Percentiles rank a stretch among this genome's conserved stretches.
These are phyloP conservation scores for Theodoxus fluviatilis DNA, from an alignment of 2,888 invertebrate genomes.

Conservation along the genomic window DNA sequence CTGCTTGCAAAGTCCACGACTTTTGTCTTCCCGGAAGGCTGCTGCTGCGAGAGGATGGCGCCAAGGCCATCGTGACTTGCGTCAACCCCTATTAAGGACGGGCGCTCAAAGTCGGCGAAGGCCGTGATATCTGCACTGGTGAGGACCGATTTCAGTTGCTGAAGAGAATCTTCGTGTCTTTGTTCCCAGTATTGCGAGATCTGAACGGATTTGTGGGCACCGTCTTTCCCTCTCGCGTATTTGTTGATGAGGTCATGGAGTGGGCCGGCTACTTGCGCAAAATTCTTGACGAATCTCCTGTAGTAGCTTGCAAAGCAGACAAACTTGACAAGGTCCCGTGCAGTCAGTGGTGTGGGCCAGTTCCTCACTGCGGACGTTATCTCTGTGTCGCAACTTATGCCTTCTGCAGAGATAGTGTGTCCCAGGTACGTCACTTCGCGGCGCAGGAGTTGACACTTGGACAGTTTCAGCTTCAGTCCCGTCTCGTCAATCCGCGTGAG, in stretches of 20 bases:
- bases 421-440: conserved; percentile 33
- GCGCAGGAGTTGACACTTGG: conserved; percentile 32
- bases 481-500: conserved; percentile 24
- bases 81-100: conserved; percentile 28
- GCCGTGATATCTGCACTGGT: conserved; percentile 19
- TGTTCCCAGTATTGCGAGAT: too few relatives aligned
- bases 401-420: conserved; percentile 31
- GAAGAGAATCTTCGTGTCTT: conserved; percentile 20
- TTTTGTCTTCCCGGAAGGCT: background rate
- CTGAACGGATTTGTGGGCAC: background rate
- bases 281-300: conserved; percentile 13
- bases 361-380: conserved; percentile 28
- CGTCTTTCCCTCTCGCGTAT: background rate
- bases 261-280: background rate
- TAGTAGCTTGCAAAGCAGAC: conserved; percentile 24
- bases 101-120: conserved; percentile 27
- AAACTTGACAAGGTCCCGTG: conserved; percentile 27
- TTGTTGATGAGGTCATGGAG: background rate
- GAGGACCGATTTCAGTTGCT: conserved; percentile 21
- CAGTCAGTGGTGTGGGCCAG: conserved; percentile 25
- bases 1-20: conserved; percentile 25
- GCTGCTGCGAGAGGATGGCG: conserved; percentile 21
- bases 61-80: conserved; percentile 22
- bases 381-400: conserved; percentile 27
- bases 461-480: conserved; percentile 35